Conservation (phyloP, 2,888 invertebrate species). For the Chelonus formosanus region DNA sequence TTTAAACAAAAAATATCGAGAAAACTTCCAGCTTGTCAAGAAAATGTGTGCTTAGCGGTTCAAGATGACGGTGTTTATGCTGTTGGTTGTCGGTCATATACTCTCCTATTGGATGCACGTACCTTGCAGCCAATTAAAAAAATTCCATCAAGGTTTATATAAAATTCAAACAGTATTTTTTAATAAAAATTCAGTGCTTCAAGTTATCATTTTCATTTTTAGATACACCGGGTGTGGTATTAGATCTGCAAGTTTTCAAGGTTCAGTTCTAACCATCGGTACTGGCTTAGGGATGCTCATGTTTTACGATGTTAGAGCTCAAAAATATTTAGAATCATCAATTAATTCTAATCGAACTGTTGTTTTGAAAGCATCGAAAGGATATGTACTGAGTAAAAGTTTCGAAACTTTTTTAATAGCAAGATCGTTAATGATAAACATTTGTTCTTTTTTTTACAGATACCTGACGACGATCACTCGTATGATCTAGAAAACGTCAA, state of each 20-base stretch:
- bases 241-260: slow-evolving; percentile 89
- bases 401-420: too few relatives aligned
- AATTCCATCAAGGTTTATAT: slow-evolving; percentile 58
- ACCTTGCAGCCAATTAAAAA: slow-evolving; percentile 75
- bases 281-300: slow-evolving; percentile 91
- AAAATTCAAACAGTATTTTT: too few relatives aligned
- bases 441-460: too few relatives aligned
- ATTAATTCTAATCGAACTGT: slow-evolving; percentile 89
- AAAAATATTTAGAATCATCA: slow-evolving; percentile 90
- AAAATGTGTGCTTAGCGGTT: slow-evolving; percentile 91
- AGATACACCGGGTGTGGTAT: slow-evolving; percentile 92
- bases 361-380: slow-evolving; percentile 85
- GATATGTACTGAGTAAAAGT: slow-evolving; percentile 73
- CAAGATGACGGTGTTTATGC: slow-evolving; percentile 90
- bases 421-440: too few relatives aligned
- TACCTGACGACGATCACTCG: slow-evolving; percentile 83
- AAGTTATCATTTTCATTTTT: too few relatives aligned
- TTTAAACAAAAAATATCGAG: slow-evolving; percentile 87
- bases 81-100: slow-evolving; percentile 93
- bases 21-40: slow-evolving; percentile 88
- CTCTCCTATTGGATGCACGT: slow-evolving; percentile 87
- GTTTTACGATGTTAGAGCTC: slow-evolving; percentile 92
- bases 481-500: slow-evolving; percentile 86
- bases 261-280: slow-evolving; percentile 90
- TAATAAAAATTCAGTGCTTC: too few relatives aligned